A percentile compares a stretch with the other conserved stretches of the same genome.
These are phyloP conservation scores for Pogona vitticeps DNA, from an alignment of 2,113 vertebrate genomes.

Conservation along the genomic window DNA sequence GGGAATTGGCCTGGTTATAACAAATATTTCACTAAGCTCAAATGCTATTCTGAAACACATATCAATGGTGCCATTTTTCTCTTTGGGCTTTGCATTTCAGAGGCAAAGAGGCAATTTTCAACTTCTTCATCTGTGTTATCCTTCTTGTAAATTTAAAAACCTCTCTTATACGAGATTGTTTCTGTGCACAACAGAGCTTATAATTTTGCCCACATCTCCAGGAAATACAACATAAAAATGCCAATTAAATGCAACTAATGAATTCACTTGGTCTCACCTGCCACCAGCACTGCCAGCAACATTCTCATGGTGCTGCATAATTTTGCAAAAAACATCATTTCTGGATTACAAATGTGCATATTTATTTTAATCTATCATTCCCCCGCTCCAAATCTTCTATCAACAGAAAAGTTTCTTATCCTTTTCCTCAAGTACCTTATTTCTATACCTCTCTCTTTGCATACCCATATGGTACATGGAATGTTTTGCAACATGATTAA, in stretches of 20 bases:
- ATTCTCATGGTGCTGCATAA: neutral
- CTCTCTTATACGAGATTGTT: neutral
- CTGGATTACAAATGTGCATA: neutral
- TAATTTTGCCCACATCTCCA: constrained; percentile 10
- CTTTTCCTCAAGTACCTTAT: constrained; percentile 2
- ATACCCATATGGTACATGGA: neutral
- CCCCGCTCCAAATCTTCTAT: constrained; percentile 6
- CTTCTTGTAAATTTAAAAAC: constrained; percentile 23
- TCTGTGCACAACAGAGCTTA: constrained; percentile 1
- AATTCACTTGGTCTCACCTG: constrained; percentile 8
- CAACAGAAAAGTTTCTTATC: neutral
- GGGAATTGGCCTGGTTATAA: neutral
- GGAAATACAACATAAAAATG: constrained; percentile 16
- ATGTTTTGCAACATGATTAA: constrained; percentile 1
- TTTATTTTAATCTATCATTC: constrained; percentile 15
- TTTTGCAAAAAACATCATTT: constrained; percentile 9
- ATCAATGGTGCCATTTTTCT: neutral
- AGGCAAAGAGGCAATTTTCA: constrained; percentile 19
- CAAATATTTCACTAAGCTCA: neutral
- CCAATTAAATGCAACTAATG: constrained; percentile 24
- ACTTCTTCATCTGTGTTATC: neutral
- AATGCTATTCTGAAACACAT: constrained; percentile 1
- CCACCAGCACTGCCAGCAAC: neutral
- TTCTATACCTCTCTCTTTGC: neutral
- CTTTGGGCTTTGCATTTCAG: neutral